These are phyloP conservation scores for Pseudonaja textilis DNA, from an alignment of 2,113 vertebrate genomes.

Conservation along the genomic window DNA sequence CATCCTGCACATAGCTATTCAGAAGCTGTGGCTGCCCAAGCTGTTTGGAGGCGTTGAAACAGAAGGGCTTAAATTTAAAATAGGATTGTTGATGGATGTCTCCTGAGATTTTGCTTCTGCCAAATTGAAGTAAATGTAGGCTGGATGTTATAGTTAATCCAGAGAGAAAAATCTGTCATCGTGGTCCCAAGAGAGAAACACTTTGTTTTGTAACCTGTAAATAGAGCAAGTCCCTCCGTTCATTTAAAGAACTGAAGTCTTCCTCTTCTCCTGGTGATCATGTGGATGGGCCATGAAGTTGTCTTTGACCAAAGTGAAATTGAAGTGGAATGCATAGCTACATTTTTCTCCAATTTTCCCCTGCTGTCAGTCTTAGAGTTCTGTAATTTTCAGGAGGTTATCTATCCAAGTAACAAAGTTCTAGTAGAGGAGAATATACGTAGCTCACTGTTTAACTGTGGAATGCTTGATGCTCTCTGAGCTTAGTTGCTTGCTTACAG, in stretches of 20 bases:
- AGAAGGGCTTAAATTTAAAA: neutral
- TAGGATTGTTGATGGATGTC: neutral
- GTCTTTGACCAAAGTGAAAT: neutral
- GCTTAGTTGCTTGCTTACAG: neutral
- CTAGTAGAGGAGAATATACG: neutral
- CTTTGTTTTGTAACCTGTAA: neutral
- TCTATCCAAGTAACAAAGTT: neutral
- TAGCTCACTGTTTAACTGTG: neutral
- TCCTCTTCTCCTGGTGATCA: neutral
- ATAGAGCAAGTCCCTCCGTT: neutral
- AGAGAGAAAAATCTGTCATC: neutral
- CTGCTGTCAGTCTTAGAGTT: too few relatives aligned
- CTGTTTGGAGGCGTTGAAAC: conserved; percentile 10
- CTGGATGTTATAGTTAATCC: conserved; percentile 24
- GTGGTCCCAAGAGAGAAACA: neutral
- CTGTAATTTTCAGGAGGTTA: neutral
- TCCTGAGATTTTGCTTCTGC: conserved; percentile 25
- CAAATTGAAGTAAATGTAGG: conserved; percentile 8
- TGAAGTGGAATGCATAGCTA: neutral
- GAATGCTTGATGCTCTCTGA: neutral
- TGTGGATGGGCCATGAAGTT: neutral
- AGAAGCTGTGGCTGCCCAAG: neutral
- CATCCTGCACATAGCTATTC: neutral
- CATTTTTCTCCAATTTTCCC: neutral
- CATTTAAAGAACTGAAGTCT: neutral